Conservation (phyloP, 2,888 invertebrate species). For the Oegoconia quadripuncta region DNA sequence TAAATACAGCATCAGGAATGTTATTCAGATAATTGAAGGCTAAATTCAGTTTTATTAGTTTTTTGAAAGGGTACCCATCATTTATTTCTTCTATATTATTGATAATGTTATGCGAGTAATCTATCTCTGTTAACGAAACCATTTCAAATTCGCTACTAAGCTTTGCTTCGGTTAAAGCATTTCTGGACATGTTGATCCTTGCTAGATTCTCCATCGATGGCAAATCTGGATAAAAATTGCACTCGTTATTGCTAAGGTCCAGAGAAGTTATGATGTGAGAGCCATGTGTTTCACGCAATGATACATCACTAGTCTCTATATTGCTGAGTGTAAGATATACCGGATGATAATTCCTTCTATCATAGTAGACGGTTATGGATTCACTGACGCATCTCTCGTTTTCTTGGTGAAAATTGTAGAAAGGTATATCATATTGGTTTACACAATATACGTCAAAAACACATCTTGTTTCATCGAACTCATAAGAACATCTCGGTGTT, state of each 20-base stretch:
- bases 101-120: constrained; percentile 51
- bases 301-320: neutral
- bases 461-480: neutral
- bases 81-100: constrained; percentile 24
- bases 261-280: constrained; percentile 22
- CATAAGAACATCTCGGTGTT: neutral
- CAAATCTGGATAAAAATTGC: constrained; percentile 26
- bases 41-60: constrained; percentile 38
- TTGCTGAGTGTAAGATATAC: neutral
- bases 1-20: constrained; percentile 41
- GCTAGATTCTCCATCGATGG: constrained; percentile 31
- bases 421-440: neutral
- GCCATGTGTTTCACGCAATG: constrained; percentile 12
- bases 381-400: neutral
- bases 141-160: constrained; percentile 34
- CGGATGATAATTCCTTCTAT: too few species aligned
- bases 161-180: constrained; percentile 32
- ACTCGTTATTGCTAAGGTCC: constrained; percentile 37
- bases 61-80: constrained; percentile 21
- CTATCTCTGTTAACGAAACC: constrained; percentile 30
- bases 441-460: neutral
- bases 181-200: constrained; percentile 39
- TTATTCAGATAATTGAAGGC: constrained; percentile 43
- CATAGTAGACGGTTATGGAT: too few species aligned
- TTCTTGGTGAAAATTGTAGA: neutral